Percentiles rank a stretch among this genome's conserved stretches.
Evolutionary conservation across 2,888 invertebrate genomes (phyloP).

Genomic region (Sarcophaga carnaria): DNA sequence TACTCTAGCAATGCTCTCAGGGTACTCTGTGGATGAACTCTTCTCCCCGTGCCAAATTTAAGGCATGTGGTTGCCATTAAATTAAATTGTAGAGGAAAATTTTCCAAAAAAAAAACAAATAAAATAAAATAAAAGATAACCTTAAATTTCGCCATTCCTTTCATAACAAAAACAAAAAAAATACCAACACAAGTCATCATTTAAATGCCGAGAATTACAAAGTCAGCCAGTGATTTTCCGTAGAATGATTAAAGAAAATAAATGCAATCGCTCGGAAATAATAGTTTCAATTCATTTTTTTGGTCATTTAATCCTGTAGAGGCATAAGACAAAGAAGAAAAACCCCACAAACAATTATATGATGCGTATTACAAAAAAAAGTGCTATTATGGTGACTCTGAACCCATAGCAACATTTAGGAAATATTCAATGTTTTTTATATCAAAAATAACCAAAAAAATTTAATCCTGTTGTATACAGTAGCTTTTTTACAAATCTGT

Average conservation of each 20-base stretch:
- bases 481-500: too few relatives aligned
- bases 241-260: conserved; percentile 38
- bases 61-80: conserved; percentile 21
- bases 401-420: too few relatives aligned
- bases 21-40: not conserved
- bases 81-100: conserved; percentile 44
- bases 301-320: conserved; percentile 46
- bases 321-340: not conserved
- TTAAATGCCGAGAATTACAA: conserved; percentile 27
- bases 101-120: not conserved
- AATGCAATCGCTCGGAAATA: conserved; percentile 53
- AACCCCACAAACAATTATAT: not conserved
- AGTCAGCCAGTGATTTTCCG: conserved; percentile 21
- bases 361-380: not conserved
- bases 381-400: too few relatives aligned
- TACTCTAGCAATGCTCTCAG: not conserved
- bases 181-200: not conserved
- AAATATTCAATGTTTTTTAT: too few relatives aligned
- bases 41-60: not conserved
- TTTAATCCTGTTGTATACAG: too few relatives aligned
- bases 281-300: conserved; percentile 41
- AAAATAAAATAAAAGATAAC: not conserved
- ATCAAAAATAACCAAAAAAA: too few relatives aligned
- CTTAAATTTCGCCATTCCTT: too few relatives aligned
- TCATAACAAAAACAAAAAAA: too few relatives aligned